Conservation (phyloP, 1,140 invertebrate genomes). For the Drosophila asahinai region DNA sequence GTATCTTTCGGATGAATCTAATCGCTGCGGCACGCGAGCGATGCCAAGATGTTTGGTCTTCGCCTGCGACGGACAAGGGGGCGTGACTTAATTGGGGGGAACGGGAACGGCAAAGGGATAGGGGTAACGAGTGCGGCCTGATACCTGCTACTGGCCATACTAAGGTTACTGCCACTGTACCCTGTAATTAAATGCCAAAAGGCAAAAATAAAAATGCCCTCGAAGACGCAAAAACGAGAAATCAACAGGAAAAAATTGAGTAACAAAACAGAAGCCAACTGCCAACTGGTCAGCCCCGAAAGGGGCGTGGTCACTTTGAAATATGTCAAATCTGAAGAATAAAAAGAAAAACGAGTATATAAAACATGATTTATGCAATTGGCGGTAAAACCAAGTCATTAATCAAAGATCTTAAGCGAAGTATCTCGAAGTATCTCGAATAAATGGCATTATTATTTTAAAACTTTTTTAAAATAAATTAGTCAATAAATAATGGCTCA, state of each 20-base stretch:
- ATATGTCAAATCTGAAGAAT: slow-evolving; percentile 43
- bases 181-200: slow-evolving; percentile 73
- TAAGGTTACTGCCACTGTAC: slow-evolving; percentile 61
- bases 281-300: slow-evolving; percentile 19
- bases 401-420: slow-evolving; percentile 3
- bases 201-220: slow-evolving; percentile 3
- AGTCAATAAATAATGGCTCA: background rate
- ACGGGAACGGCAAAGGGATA: slow-evolving; percentile 4
- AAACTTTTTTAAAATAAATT: too few species aligned
- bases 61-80: background rate
- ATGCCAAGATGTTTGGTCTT: slow-evolving; percentile 38
- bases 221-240: slow-evolving; percentile 18
- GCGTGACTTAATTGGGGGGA: background rate
- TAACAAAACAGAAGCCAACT: slow-evolving; percentile 55
- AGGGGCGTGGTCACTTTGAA: slow-evolving; percentile 30
- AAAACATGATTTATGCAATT: slow-evolving; percentile 29
- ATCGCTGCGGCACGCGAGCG: slow-evolving; percentile 65
- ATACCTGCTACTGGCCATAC: slow-evolving; percentile 45
- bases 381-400: slow-evolving; percentile 6
- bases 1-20: slow-evolving; percentile 75
- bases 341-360: slow-evolving; percentile 6
- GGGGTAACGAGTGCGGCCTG: slow-evolving; percentile 9
- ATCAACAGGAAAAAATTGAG: slow-evolving; percentile 32
- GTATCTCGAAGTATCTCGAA: background rate
- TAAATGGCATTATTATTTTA: too few species aligned